Conservation (phyloP, 2,888 invertebrate species). For the Pseudeuparius sepicola region DNA sequence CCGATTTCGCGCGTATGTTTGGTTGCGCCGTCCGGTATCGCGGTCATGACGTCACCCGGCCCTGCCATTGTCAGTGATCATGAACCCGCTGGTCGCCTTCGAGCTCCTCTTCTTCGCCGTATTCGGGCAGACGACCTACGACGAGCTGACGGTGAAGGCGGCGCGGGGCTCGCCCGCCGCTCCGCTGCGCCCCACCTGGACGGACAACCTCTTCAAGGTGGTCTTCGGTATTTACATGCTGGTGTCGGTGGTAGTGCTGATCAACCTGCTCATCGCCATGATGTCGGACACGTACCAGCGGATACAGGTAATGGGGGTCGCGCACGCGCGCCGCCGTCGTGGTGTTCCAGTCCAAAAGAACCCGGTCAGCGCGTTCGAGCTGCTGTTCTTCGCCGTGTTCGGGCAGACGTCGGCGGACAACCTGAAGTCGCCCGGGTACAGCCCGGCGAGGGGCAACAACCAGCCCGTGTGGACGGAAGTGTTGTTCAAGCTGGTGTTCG, state of each 20-base stretch:
- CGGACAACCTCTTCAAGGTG: slow-evolving; percentile 77
- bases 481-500: slow-evolving; percentile 80
- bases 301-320: slow-evolving; percentile 76
- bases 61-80: slow-evolving; percentile 64
- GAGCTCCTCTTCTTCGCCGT: slow-evolving; percentile 97
- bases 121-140: slow-evolving; percentile 86
- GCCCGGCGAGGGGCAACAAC: slow-evolving; percentile 38
- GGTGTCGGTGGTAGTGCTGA: slow-evolving; percentile 95
- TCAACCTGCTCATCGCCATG: slow-evolving; percentile 99
- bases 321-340: slow-evolving; percentile 29
- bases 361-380: slow-evolving; percentile 88
- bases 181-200: slow-evolving; percentile 71
- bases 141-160: slow-evolving; percentile 62
- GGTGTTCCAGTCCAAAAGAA: slow-evolving; percentile 81
- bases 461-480: slow-evolving; percentile 79
- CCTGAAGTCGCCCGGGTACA: slow-evolving; percentile 58
- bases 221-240: slow-evolving; percentile 96
- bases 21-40: too few species aligned
- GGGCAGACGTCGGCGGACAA: slow-evolving; percentile 82
- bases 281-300: slow-evolving; percentile 99
- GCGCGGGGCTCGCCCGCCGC: slow-evolving; percentile 63
- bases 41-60: too few species aligned
- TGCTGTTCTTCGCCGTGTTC: slow-evolving; percentile 98
- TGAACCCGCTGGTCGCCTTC: slow-evolving; percentile 85
- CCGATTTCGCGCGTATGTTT: too few species aligned